These are phyloP conservation scores for Jaculus jaculus DNA, from an alignment of 2,113 vertebrate species.

Conservation along the genomic window DNA sequence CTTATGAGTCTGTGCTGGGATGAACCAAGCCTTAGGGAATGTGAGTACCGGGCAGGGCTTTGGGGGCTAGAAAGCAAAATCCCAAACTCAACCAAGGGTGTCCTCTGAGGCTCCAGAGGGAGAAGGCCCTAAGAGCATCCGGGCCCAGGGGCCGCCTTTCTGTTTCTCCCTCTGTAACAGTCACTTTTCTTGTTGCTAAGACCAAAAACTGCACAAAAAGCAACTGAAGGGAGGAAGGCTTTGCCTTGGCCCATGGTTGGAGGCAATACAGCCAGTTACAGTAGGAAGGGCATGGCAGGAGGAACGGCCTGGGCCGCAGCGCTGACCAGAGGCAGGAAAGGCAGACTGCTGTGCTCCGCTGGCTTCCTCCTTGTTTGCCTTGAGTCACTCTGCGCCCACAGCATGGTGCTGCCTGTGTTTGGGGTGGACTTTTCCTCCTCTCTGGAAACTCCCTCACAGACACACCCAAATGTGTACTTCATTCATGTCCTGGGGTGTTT, in stretches of 20 bases:
- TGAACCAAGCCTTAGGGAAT: not conserved
- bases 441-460: not conserved
- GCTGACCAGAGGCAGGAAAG: not conserved
- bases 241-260: no score
- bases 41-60: not conserved
- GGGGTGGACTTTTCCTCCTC: not conserved
- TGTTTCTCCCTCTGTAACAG: not conserved
- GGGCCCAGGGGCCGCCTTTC: not conserved
- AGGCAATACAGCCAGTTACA: no score
- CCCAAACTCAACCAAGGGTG: not conserved
- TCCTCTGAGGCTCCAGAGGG: rapidly evolving
- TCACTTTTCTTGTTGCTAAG: not conserved
- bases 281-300: no score
- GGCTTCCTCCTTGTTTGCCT: no score
- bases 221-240: not conserved
- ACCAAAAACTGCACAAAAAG: not conserved
- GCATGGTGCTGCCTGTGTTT: no score
- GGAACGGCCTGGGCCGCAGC: not conserved
- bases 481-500: not conserved
- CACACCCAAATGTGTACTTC: not conserved
- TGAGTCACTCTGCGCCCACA: no score
- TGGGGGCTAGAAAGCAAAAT: not conserved
- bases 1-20: not conserved
- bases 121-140: rapidly evolving
- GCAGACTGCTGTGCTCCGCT: not conserved